Base-by-base conservation (phyloP, 2,888 invertebrate genomes). In the Drosophila infuscata region DNA sequence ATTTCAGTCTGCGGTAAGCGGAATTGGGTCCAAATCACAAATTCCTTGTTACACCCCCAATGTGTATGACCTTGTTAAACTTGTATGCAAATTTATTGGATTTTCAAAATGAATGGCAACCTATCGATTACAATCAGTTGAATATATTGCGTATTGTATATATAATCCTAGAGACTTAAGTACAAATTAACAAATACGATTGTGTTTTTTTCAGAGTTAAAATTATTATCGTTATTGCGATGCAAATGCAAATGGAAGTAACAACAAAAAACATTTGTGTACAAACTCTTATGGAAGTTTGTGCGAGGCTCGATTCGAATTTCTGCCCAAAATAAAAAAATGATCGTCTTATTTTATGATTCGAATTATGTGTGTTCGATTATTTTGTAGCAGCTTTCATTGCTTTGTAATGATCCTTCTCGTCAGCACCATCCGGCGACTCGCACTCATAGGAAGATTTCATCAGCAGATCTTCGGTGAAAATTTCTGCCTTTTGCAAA, bases 401-500 rank as follows among this genome's bases (percentile, higher is more conserved):
- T 80, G 94, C 94, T 93, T 98, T 98, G 92, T 96, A 96, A 78
- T 98, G 95, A 91, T 98, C 98, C 92, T 97, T 98, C 92, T 99
- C 98, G 78, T 96, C 95, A 83, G 96, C 96, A 93, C 96, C 97
- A 79, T 97, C 97, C 0, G 98, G 98, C 29, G 97, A 96, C 93
- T 99, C 98, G 92, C 98, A 98, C 88, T 98, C 98, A 93, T 97
- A 99, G 9, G 98, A 98, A 70, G 97, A 96, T 83, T 98, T 93
- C 80, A 97, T 97, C 88, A 98, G 93, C 59, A 96, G 97, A 88
- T 96, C 96, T 92, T 98, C 98, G 63, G 96, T 95, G 84, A 97
- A 95, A 56, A 97, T 95, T 12, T 97, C 96, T 9, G 83, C 70
- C 74, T 96, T 95, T 66, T 97, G 96, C 74, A 99, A 95, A 93